Percentiles rank a stretch among this genome's conserved stretches.
Conservation (phyloP, 2,113 vertebrate species). For the Toxostoma redivivum region DNA sequence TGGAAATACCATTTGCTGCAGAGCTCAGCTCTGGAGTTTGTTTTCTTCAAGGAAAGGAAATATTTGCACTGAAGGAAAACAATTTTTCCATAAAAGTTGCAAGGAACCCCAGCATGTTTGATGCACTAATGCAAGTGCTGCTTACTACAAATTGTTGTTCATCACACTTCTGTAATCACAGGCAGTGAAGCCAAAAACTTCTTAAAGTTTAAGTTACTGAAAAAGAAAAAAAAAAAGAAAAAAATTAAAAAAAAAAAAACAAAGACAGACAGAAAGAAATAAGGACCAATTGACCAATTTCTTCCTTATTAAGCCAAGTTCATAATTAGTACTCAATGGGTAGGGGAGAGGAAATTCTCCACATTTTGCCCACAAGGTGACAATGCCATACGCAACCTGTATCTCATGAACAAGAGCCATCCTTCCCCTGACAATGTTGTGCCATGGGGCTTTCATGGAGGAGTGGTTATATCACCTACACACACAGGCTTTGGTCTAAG, state of each 20-base stretch:
- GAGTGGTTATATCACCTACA: background rate
- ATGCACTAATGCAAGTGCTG: background rate
- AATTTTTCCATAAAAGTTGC: background rate
- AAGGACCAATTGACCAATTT: too few species aligned
- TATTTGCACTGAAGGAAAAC: background rate
- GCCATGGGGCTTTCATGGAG: background rate
- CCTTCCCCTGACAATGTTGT: background rate
- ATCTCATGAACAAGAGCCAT: background rate
- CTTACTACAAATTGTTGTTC: background rate
- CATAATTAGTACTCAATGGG: background rate
- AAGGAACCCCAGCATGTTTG: background rate
- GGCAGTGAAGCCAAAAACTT: background rate
- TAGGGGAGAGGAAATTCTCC: background rate
- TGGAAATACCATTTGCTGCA: background rate
- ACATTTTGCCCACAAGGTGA: background rate
- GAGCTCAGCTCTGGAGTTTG: background rate
- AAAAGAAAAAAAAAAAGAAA: background rate
- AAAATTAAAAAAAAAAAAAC: background rate
- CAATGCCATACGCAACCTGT: background rate
- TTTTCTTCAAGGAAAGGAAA: background rate
- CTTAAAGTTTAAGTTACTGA: background rate
- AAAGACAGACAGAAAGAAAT: background rate
- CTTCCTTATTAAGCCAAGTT: background rate
- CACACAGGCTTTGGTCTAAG: background rate
- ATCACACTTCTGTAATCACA: background rate